phyloP scores from a whole-genome alignment of 2,113 vertebrate species.

The Gasterosteus nipponicus region DNA sequence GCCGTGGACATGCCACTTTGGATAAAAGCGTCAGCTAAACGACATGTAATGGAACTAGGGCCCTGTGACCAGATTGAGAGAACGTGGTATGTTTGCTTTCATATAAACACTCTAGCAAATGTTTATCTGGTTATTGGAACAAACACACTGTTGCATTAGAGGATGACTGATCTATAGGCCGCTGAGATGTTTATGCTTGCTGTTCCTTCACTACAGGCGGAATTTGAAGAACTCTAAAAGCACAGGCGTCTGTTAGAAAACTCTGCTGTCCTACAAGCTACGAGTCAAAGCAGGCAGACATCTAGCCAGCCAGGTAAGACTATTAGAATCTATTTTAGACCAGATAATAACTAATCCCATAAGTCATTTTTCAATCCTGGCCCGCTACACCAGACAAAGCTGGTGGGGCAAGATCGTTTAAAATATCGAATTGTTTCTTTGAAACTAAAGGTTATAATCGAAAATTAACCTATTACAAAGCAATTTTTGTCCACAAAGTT shows the following conservation, averaged over 20 bases:
- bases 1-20: too few species aligned
- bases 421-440: not conserved
- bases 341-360: not conserved
- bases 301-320: not conserved
- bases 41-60: not conserved
- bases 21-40: too few species aligned
- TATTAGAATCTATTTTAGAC: not conserved
- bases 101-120: conserved; percentile 17
- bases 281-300: not conserved
- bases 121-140: conserved; percentile 21
- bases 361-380: conserved; percentile 1
- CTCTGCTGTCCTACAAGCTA: not conserved
- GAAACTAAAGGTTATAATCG: not conserved
- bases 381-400: not conserved
- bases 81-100: conserved; percentile 2
- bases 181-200: conserved; percentile 43
- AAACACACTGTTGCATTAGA: conserved; percentile 32
- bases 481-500: not conserved
- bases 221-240: conserved; percentile 33
- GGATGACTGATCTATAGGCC: conserved; percentile 29
- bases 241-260: conserved; percentile 35
- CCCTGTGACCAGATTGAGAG: conserved; percentile 6
- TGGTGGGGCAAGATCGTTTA: not conserved
- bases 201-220: conserved; percentile 33
- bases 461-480: not conserved